A percentile compares a stretch with the other conserved stretches of the same genome.
Evolutionary conservation across 2,888 invertebrate species (phyloP).

Genomic region (Nasonovia ribisnigri): DNA sequence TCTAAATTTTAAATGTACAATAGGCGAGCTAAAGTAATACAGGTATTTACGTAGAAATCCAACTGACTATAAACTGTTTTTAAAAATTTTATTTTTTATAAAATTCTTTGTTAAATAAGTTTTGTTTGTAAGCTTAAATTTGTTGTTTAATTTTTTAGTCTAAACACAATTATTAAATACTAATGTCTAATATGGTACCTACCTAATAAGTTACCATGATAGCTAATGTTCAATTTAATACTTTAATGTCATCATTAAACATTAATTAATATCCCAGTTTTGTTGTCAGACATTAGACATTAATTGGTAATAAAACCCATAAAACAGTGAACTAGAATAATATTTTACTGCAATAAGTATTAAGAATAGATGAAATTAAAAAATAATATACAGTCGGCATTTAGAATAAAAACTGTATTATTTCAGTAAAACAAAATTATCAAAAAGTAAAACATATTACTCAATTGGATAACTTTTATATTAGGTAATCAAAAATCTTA

Average conservation of each 20-base stretch:
- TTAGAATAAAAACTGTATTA: neutral
- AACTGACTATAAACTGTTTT: neutral
- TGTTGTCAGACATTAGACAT: neutral
- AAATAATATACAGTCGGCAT: neutral
- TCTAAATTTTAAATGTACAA: neutral
- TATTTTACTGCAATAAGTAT: neutral
- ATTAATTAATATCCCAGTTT: slow-evolving; percentile 23
- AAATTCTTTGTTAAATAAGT: neutral
- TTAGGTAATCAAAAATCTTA: neutral
- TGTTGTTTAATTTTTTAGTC: neutral
- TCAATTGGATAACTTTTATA: neutral
- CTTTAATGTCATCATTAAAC: slow-evolving; percentile 18
- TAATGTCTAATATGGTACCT: neutral
- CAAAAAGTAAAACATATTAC: slow-evolving; percentile 10
- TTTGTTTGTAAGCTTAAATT: slow-evolving; percentile 12
- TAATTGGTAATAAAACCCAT: slow-evolving; percentile 41
- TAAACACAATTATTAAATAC: neutral
- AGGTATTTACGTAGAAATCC: neutral
- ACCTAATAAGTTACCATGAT: neutral
- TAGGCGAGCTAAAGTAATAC: neutral
- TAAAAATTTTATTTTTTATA: neutral
- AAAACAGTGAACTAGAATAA: slow-evolving; percentile 27
- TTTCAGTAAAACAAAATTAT: neutral
- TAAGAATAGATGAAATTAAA: neutral
- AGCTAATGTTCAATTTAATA: neutral